Evolutionary conservation across 1,140 invertebrate genomes (phyloP).

Genomic region (Fopius arisanus): DNA sequence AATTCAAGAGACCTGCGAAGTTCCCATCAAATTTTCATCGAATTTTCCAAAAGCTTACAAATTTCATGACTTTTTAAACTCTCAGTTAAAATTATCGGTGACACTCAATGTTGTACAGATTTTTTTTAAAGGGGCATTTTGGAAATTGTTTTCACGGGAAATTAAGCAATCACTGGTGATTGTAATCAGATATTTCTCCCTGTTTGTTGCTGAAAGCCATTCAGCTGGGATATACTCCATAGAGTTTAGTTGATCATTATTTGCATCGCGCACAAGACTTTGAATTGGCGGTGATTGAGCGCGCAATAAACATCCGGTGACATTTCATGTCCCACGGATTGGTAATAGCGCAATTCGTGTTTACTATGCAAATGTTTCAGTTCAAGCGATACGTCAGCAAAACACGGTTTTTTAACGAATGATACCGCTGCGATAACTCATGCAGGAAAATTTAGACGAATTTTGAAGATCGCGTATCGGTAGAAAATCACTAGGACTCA

Average conservation of each 20-base stretch:
- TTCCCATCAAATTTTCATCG: too few relatives aligned
- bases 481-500: background rate
- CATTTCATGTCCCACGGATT: constrained; percentile 26
- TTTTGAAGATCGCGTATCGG: background rate
- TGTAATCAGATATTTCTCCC: background rate
- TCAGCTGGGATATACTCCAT: background rate
- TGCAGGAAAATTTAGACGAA: background rate
- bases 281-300: constrained; percentile 54
- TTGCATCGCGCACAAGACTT: constrained; percentile 24
- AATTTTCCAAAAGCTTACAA: too few relatives aligned
- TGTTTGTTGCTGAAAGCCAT: background rate
- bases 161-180: background rate
- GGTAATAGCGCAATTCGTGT: background rate
- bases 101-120: too few relatives aligned
- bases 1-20: too few relatives aligned
- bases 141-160: background rate
- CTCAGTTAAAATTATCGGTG: too few relatives aligned
- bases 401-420: constrained; percentile 5
- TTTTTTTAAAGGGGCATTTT: too few relatives aligned
- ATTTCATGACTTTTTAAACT: too few relatives aligned
- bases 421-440: background rate
- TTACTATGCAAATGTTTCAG: background rate
- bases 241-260: background rate
- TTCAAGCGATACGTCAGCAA: background rate
- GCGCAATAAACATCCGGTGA: constrained; percentile 52